phyloP scores from a whole-genome alignment of 2,888 invertebrate species.

The Pristionchus mayeri region DNA sequence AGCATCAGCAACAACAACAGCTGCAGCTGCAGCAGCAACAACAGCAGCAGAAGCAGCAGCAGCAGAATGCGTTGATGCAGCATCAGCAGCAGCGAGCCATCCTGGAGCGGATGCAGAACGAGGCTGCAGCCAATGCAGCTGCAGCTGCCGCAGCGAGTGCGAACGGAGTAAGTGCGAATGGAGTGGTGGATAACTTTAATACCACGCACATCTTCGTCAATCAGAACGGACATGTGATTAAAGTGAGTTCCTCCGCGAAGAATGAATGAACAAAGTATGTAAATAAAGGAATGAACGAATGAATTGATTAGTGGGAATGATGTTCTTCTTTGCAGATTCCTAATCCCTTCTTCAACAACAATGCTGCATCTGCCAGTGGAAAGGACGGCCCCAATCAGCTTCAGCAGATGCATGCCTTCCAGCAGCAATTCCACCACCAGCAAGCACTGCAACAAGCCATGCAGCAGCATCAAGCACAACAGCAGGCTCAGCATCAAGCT shows the following conservation, averaged over 20 bases:
- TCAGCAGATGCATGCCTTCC: background rate
- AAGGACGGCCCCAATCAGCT: background rate
- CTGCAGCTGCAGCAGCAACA: background rate
- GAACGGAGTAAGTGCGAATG: too few relatives aligned
- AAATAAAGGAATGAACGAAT: too few relatives aligned
- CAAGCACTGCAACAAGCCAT: too few relatives aligned
- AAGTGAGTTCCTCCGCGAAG: too few relatives aligned
- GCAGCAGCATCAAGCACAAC: too few relatives aligned
- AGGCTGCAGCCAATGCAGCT: background rate
- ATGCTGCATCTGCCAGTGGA: background rate
- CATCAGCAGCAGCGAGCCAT: background rate
- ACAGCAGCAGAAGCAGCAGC: background rate
- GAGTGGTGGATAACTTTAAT: background rate
- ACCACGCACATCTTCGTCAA: background rate
- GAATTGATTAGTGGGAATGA: too few relatives aligned
- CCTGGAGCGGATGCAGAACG: background rate
- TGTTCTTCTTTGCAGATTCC: background rate
- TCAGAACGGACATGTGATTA: slow-evolving; percentile 23
- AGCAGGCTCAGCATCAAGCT: too few relatives aligned
- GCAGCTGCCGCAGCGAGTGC: background rate
- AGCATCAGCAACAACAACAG: background rate
- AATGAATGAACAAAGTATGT: too few relatives aligned
- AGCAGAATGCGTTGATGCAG: background rate
- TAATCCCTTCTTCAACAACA: slow-evolving; percentile 36
- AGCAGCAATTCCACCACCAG: too few relatives aligned